phyloP scores from a whole-genome alignment of 2,888 invertebrate genomes.

The Andrena bicolor region DNA sequence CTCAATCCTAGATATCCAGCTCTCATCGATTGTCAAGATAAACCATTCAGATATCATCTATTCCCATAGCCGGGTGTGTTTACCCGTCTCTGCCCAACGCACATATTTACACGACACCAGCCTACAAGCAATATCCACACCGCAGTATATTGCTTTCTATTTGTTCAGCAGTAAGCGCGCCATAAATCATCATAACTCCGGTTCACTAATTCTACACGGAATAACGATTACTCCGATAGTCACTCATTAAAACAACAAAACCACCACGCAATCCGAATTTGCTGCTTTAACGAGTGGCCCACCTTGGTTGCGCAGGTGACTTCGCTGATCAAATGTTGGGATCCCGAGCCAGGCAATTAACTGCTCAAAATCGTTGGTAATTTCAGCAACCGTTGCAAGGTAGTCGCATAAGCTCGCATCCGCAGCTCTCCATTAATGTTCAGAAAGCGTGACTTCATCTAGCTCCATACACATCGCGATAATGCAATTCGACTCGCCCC shows the following conservation, averaged over 20 bases:
- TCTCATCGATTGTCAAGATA: not conserved
- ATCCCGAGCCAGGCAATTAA: not conserved
- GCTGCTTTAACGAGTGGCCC: not conserved
- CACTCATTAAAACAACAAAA: not conserved
- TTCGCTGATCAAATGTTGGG: not conserved
- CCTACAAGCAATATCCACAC: not conserved
- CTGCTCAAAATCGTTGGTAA: not conserved
- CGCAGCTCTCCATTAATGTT: no score
- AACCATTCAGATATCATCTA: not conserved
- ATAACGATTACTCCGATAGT: no score
- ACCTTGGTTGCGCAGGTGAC: not conserved
- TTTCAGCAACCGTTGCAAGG: not conserved
- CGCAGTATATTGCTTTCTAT: no score
- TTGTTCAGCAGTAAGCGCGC: no score
- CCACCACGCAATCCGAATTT: not conserved
- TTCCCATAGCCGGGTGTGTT: not conserved
- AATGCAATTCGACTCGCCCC: no score
- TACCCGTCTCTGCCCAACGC: not conserved
- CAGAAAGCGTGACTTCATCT: no score
- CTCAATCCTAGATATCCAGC: not conserved
- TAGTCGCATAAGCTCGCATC: not conserved
- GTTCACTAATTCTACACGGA: no score
- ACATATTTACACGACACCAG: not conserved
- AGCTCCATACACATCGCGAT: no score
- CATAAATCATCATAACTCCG: no score